Evolutionary conservation across 1,140 invertebrate genomes (phyloP), one percentile per base, ranked within the genome.

Genomic region (Drosophila ambigua): DNA sequence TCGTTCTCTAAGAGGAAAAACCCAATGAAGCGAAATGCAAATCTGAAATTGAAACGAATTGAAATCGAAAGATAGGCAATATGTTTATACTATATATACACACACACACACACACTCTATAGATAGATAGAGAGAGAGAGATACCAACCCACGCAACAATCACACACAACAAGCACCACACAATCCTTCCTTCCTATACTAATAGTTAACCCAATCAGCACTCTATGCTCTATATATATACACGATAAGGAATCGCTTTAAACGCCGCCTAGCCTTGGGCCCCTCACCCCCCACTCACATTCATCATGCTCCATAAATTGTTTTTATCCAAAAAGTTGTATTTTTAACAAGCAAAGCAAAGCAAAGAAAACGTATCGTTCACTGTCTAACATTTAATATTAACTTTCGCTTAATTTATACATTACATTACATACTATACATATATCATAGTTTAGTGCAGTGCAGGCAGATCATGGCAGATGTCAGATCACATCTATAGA

Each of bases 1-100:
- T 79, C 65, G 67, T 66, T 88, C 83, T 88, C 77, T 72, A 78
- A 87, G 83, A 87, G 75, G 59, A 68, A 74, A 85, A 74, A 85
- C 35, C 52, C 35, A 39, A 39, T 39, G 35, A 48, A 62, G 7
- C 35, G 73, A 54, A 61, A 59, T 51, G 57, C 43, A 53, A 54
- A 58, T 58, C 66, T 57, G 44, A 74, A 61, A 52, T 50, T 58
- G 51, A 45, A 39, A 39, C 11, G 35, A 39, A 59, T 35, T 50
- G 51, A 84, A 84, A 51, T 59, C 51, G 50, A 66, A 55, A 65
- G 35, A 72, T 65, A 72, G 60, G 72, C 78, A 65, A 57, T 68
- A 72, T 45, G 59, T 61, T 67, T 46, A 61, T 52, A 45, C 31
- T 3, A 39, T 46, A 67, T 67, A 60, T 31, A 48, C 45, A 55